phyloP scores from a whole-genome alignment of 2,113 vertebrate species.

The Cryptomyrus ogoouensis region DNA sequence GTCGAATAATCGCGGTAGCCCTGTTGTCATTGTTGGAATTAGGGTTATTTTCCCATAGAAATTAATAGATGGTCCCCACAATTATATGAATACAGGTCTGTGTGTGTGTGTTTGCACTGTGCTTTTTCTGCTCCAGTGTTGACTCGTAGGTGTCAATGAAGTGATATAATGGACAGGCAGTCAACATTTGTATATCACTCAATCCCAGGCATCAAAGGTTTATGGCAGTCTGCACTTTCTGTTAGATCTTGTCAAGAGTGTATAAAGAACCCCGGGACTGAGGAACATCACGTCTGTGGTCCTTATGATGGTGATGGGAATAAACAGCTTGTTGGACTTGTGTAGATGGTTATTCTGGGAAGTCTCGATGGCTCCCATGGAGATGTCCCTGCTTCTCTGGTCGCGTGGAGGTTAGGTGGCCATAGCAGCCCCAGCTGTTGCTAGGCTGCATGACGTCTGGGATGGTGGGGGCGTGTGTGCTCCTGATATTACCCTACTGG shows the following conservation, averaged over 20 bases:
- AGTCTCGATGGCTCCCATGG: not conserved
- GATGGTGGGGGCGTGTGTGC: not conserved
- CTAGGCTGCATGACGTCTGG: slow-evolving; percentile 20
- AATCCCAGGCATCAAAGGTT: not conserved
- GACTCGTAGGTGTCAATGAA: not conserved
- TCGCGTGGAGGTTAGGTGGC: not conserved
- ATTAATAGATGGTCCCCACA: no score
- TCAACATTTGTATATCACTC: not conserved
- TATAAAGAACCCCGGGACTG: not conserved
- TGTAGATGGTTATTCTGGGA: not conserved
- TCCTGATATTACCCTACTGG: not conserved
- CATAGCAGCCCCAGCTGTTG: slow-evolving; percentile 17
- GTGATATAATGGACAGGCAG: not conserved
- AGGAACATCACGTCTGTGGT: not conserved
- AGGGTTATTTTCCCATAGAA: no score
- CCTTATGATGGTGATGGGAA: not conserved
- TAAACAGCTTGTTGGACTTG: not conserved
- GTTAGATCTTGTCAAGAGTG: not conserved
- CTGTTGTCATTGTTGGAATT: no score
- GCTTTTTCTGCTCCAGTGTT: not conserved
- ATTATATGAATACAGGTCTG: not conserved
- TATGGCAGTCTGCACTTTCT: not conserved
- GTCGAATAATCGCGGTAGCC: no score
- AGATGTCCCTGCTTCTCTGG: not conserved
- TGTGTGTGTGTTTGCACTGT: not conserved